Evolutionary conservation across 2,797 vertebrate genomes (phyloP).

Genomic region (Apodemus agrarius): DNA sequence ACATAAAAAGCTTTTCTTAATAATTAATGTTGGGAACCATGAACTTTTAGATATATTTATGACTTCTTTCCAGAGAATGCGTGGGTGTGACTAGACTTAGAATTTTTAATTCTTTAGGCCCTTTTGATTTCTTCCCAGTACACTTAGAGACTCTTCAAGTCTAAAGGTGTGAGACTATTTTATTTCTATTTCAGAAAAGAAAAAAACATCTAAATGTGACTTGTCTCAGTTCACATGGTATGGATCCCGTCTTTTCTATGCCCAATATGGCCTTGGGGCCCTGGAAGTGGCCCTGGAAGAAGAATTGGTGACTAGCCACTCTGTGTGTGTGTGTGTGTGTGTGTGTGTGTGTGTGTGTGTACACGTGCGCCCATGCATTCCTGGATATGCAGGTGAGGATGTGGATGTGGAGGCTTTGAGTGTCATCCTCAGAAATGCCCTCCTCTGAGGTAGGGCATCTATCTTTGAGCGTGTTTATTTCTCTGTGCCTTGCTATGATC

Average conservation of each 20-base stretch:
- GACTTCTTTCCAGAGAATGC: constrained; percentile 47
- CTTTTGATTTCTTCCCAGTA: not conserved
- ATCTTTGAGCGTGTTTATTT: constrained; percentile 20
- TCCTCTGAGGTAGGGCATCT: not conserved
- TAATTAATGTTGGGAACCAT: constrained; percentile 69
- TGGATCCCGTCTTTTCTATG: not conserved
- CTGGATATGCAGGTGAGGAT: not conserved
- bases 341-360: not conserved
- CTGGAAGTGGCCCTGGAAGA: not conserved
- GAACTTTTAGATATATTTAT: constrained; percentile 68
- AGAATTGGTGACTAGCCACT: not conserved
- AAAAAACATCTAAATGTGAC: not conserved
- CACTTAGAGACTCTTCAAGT: not conserved
- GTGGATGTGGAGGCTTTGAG: not conserved
- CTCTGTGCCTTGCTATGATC: not conserved
- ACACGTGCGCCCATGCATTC: not conserved
- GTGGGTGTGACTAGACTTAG: constrained; percentile 40
- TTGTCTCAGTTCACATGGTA: not conserved
- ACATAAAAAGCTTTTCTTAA: constrained; percentile 75
- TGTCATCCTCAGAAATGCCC: not conserved
- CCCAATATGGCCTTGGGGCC: not conserved
- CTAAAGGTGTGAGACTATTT: constrained; percentile 16
- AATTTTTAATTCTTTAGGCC: constrained; percentile 10
- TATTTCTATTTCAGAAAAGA: constrained; percentile 5
- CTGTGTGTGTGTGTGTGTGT: not conserved